These are phyloP conservation scores for Brachionus paranguensis DNA, from an alignment of 1,140 invertebrate species.

Conservation along the genomic window DNA sequence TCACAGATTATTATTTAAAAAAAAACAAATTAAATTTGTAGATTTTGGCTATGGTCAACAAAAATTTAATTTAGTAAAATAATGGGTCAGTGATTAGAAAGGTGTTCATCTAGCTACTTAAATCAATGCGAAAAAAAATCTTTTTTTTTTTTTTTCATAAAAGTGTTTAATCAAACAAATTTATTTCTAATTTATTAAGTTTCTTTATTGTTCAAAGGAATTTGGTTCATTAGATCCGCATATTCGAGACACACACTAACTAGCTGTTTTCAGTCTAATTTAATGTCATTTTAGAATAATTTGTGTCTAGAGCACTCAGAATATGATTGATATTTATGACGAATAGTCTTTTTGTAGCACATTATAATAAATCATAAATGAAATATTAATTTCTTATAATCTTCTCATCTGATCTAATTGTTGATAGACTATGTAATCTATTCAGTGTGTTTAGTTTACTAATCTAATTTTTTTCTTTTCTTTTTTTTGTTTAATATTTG, in stretches of 20 bases:
- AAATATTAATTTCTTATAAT: constrained; percentile 14
- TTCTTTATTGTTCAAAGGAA: not conserved
- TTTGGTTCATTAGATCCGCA: not conserved
- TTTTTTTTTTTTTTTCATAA: not conserved
- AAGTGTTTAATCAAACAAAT: not conserved
- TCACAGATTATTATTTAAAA: not conserved
- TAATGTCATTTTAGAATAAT: not conserved
- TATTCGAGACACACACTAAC: not conserved
- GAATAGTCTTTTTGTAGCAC: not conserved
- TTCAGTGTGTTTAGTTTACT: not conserved
- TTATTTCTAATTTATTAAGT: not conserved
- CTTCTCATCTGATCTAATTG: not conserved
- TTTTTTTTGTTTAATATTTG: not conserved
- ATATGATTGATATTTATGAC: not conserved
- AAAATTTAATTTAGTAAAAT: not conserved
- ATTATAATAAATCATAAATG: constrained; percentile 20
- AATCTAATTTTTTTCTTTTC: not conserved
- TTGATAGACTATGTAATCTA: constrained; percentile 1
- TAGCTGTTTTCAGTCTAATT: not conserved
- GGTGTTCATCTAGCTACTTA: not conserved
- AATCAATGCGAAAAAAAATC: not conserved
- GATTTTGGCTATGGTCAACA: not conserved
- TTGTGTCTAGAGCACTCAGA: not conserved
- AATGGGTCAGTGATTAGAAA: not conserved
- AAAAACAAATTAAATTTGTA: not conserved